A percentile compares a stretch with the other conserved stretches of the same genome.
Evolutionary conservation across 1,140 invertebrate species (phyloP).

Genomic region (Ctenoplectra terminalis): DNA sequence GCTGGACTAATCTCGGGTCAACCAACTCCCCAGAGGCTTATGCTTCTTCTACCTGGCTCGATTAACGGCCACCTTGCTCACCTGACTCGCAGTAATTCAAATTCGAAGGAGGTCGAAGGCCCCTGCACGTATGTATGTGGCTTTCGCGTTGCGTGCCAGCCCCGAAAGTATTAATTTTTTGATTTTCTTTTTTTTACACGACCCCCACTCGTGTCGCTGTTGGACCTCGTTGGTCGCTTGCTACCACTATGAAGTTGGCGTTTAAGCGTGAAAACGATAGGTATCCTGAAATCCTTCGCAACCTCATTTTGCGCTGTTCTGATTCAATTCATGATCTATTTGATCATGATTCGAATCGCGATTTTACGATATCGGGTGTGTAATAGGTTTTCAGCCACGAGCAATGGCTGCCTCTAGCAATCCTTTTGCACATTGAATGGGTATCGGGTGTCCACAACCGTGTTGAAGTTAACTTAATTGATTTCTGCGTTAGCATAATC

Average conservation of each 20-base stretch:
- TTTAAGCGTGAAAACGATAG: too few species aligned
- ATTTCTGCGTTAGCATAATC: background rate
- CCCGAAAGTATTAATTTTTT: constrained; percentile 50
- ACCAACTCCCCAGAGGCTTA: constrained; percentile 36
- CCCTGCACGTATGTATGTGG: constrained; percentile 27
- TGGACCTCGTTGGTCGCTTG: background rate
- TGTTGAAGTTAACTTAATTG: too few species aligned
- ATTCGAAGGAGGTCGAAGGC: constrained; percentile 52
- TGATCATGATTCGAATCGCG: background rate
- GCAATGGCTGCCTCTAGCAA: background rate
- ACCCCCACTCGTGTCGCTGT: background rate
- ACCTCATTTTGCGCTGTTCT: background rate
- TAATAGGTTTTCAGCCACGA: too few species aligned
- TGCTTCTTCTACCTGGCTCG: constrained; percentile 38
- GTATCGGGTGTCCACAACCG: too few species aligned
- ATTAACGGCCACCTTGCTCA: constrained; percentile 59
- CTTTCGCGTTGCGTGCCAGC: constrained; percentile 47
- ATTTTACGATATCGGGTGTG: too few species aligned
- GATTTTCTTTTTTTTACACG: background rate
- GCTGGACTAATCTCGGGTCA: constrained; percentile 52
- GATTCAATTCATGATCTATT: background rate
- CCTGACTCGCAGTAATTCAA: constrained; percentile 62
- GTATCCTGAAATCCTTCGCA: background rate
- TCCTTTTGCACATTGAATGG: background rate
- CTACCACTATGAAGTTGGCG: too few species aligned